phyloP scores from a whole-genome alignment of 2,797 vertebrate species.

The Somateria mollissima region DNA sequence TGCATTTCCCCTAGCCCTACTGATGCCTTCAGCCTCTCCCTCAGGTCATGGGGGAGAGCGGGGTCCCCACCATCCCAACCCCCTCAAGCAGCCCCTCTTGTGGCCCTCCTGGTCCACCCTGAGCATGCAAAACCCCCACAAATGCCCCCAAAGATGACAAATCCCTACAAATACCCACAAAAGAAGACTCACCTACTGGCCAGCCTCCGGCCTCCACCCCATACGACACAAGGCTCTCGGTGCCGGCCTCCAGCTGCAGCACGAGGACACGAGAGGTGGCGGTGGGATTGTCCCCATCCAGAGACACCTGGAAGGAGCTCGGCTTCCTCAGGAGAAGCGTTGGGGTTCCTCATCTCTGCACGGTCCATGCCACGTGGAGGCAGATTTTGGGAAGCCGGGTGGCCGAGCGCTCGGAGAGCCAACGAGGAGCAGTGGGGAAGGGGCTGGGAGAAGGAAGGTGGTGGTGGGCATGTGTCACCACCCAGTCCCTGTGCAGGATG shows the following conservation, averaged over 20 bases:
- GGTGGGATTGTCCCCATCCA: background rate
- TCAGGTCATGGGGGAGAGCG: background rate
- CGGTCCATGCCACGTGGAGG: too few species aligned
- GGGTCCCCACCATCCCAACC: background rate
- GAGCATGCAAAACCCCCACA: fast-evolving
- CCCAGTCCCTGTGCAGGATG: background rate
- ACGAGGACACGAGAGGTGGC: too few species aligned
- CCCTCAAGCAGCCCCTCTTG: fast-evolving
- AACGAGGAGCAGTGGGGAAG: background rate
- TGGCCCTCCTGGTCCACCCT: background rate
- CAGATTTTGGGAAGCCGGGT: background rate
- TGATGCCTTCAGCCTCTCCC: background rate
- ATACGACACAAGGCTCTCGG: conserved; percentile 79
- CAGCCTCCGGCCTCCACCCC: conserved; percentile 82
- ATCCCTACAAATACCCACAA: background rate
- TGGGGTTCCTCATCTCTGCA: background rate
- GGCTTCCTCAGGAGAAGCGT: background rate
- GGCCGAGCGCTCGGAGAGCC: background rate
- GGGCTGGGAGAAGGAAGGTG: background rate
- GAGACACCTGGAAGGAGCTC: background rate
- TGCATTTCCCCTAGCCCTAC: fast-evolving
- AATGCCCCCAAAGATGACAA: too few species aligned
- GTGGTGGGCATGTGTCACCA: background rate
- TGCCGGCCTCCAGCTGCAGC: background rate
- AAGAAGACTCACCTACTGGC: conserved; percentile 79